These are phyloP conservation scores for Odocoileus virginianus DNA, from an alignment of 2,113 vertebrate species.

Conservation along the genomic window DNA sequence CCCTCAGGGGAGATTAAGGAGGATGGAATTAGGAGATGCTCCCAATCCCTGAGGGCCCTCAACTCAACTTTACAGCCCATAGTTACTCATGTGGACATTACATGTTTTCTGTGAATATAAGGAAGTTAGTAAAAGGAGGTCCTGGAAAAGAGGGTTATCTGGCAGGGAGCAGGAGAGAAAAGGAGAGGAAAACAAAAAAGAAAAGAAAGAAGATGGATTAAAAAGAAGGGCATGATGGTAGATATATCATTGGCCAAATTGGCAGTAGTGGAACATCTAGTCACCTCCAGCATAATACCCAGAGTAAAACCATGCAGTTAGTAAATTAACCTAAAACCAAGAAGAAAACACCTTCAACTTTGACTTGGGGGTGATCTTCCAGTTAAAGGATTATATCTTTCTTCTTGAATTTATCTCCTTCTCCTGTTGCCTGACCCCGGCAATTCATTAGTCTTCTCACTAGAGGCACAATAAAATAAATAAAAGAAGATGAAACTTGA, in stretches of 20 bases:
- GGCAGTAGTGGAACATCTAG: not conserved
- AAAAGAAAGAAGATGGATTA: not conserved
- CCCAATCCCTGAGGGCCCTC: not conserved
- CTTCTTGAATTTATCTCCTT: not conserved
- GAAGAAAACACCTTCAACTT: not conserved
- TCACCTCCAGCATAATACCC: not conserved
- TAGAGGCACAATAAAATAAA: not conserved
- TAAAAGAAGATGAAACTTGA: constrained; percentile 13
- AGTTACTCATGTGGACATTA: not conserved
- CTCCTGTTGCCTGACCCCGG: not conserved
- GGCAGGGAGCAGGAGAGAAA: not conserved
- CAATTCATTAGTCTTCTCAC: not conserved
- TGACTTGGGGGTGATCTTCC: not conserved
- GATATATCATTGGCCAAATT: not conserved
- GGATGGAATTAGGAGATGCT: not conserved
- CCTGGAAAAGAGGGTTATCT: not conserved
- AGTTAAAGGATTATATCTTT: not conserved
- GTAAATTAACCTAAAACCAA: constrained; percentile 9
- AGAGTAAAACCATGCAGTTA: not conserved
- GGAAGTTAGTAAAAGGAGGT: not conserved
- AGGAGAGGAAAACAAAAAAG: not conserved
- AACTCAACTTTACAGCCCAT: not conserved
- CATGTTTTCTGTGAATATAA: not conserved
- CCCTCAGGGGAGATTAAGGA: not conserved
- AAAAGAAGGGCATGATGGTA: not conserved